Evolutionary conservation across 2,888 invertebrate species (phyloP).

Genomic region (Cryptus armator): DNA sequence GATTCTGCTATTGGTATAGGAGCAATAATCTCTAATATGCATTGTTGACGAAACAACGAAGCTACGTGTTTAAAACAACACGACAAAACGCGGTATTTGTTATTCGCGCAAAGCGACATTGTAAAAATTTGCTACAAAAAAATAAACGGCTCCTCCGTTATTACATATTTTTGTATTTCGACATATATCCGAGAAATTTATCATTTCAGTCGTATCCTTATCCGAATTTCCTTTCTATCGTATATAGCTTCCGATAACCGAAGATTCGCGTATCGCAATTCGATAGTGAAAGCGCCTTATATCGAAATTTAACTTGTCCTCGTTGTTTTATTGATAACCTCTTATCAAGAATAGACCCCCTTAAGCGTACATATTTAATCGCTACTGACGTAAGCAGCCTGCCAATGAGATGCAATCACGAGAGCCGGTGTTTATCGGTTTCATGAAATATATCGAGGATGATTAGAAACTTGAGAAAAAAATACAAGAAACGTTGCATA

Average conservation of each 20-base stretch:
- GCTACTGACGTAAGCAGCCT: conserved; percentile 9
- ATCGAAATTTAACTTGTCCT: neutral
- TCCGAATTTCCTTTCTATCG: too few relatives aligned
- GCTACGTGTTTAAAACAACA: neutral
- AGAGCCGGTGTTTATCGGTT: neutral
- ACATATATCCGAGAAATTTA: neutral
- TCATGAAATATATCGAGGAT: neutral
- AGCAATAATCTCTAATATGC: too few relatives aligned
- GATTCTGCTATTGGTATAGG: too few relatives aligned
- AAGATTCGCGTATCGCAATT: conserved; percentile 3
- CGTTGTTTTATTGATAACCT: conserved; percentile 34
- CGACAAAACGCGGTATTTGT: too few relatives aligned
- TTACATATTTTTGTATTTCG: neutral
- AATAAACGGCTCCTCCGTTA: too few relatives aligned
- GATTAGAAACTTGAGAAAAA: conserved; percentile 26
- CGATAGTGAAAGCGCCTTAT: neutral
- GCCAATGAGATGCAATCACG: conserved; percentile 28
- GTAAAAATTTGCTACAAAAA: neutral
- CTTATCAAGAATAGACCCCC: conserved; percentile 21
- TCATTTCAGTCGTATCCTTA: neutral
- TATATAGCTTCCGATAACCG: neutral
- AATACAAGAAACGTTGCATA: conserved; percentile 27
- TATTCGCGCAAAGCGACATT: neutral
- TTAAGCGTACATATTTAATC: conserved; percentile 4
- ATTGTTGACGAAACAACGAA: neutral